These are phyloP conservation scores for Pelobates fuscus DNA, from an alignment of 2,113 vertebrate species.

Conservation along the genomic window DNA sequence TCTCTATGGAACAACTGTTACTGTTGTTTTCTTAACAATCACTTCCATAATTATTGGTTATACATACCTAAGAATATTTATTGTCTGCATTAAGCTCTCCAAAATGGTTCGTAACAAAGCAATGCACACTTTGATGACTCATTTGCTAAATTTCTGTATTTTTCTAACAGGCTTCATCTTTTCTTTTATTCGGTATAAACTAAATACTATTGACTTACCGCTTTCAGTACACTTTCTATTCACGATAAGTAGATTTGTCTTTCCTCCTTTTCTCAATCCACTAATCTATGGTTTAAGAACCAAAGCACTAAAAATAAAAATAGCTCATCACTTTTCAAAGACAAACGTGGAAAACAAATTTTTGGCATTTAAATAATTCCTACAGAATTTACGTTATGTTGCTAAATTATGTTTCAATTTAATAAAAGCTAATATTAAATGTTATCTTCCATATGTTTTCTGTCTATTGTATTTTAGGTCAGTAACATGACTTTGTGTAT, in stretches of 20 bases:
- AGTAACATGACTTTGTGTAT: too few species aligned
- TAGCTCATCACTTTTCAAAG: background rate
- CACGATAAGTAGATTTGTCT: background rate
- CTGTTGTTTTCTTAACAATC: background rate
- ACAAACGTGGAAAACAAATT: background rate
- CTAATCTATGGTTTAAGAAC: slow-evolving; percentile 27
- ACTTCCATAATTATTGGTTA: background rate
- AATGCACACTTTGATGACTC: slow-evolving; percentile 20
- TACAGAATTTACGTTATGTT: too few species aligned
- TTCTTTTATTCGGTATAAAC: background rate
- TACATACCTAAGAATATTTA: background rate
- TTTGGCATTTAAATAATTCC: too few species aligned
- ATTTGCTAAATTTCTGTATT: slow-evolving; percentile 19
- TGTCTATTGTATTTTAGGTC: too few species aligned
- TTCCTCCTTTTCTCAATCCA: slow-evolving; percentile 3
- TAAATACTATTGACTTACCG: background rate
- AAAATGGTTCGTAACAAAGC: slow-evolving; percentile 1
- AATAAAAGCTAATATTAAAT: too few species aligned
- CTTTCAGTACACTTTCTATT: background rate
- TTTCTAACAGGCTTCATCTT: slow-evolving; percentile 11
- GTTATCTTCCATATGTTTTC: too few species aligned
- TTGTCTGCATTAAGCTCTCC: slow-evolving; percentile 9
- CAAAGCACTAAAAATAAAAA: background rate
- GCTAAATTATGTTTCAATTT: too few species aligned
- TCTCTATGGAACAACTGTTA: background rate